Conservation (phyloP, 2,113 vertebrate species). For the Trachemys scripta region DNA sequence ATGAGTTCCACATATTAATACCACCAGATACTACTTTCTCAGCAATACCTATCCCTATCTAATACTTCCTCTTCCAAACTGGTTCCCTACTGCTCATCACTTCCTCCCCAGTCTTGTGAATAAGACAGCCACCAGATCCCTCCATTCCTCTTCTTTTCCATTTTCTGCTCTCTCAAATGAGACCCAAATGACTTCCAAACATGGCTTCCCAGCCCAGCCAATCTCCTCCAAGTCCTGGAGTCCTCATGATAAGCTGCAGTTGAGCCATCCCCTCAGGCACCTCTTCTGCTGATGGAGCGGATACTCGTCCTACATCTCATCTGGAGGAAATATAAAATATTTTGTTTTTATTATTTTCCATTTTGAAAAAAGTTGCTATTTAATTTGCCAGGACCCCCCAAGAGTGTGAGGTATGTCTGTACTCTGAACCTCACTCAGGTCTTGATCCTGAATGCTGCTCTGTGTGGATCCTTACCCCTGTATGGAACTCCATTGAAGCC, state of each 20-base stretch:
- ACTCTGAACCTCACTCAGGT: background rate
- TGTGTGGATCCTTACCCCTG: background rate
- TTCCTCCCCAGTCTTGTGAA: background rate
- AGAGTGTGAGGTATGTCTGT: background rate
- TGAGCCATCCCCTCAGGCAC: accelerated
- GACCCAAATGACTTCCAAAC: background rate
- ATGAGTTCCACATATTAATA: background rate
- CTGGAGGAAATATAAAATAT: background rate
- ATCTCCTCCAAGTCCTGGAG: background rate
- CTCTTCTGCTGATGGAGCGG: background rate
- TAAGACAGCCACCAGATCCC: background rate
- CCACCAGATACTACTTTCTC: background rate
- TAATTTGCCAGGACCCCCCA: background rate
- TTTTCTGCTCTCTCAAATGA: background rate
- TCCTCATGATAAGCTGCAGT: background rate
- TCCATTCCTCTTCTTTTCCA: accelerated
- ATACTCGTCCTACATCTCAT: background rate
- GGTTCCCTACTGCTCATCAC: background rate
- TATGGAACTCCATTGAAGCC: background rate
- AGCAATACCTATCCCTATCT: background rate
- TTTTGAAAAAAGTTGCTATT: background rate
- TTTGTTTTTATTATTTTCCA: background rate
- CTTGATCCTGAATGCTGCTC: background rate
- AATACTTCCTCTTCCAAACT: background rate
- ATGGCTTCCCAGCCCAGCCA: background rate